A percentile compares a stretch with the other conserved stretches of the same genome.
Evolutionary conservation across 2,888 invertebrate genomes (phyloP).

Genomic region (Ennomos fuscantarius): DNA sequence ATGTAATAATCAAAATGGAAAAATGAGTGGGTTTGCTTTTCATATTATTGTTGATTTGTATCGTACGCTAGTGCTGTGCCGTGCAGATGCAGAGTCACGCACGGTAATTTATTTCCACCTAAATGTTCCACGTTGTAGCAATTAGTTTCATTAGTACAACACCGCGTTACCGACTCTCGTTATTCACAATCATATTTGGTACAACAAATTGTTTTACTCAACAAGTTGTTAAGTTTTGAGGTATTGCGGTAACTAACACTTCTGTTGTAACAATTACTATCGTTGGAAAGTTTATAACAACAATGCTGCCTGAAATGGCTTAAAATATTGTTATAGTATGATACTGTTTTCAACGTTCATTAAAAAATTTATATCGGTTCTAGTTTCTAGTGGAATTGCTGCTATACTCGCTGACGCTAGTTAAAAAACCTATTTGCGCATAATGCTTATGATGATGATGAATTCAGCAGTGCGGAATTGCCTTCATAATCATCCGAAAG

Average conservation of each 20-base stretch:
- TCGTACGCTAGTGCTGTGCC: neutral
- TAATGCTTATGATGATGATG: constrained; percentile 1
- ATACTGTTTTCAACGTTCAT: too few species aligned
- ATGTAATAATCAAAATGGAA: too few species aligned
- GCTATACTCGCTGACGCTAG: too few species aligned
- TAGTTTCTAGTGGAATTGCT: too few species aligned
- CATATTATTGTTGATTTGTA: constrained; percentile 3
- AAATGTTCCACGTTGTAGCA: constrained; percentile 13
- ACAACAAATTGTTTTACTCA: constrained; percentile 8
- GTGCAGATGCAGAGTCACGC: constrained; percentile 8
- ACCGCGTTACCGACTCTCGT: constrained; percentile 5
- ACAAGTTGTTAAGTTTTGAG: neutral
- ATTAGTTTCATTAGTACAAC: constrained; percentile 18
- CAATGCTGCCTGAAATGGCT: too few species aligned
- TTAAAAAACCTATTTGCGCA: too few species aligned
- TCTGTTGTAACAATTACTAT: neutral
- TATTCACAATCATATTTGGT: constrained; percentile 4
- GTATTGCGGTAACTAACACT: neutral
- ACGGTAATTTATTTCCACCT: constrained; percentile 11
- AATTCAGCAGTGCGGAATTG: constrained; percentile 5
- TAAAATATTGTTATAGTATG: too few species aligned
- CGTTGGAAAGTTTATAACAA: too few species aligned
- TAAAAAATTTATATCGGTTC: too few species aligned
- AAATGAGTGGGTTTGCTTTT: too few species aligned
- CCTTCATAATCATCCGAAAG: constrained; percentile 22